These are phyloP conservation scores for Eucidaris tribuloides DNA, from an alignment of 35 echinoderm and acorn worm genomes.

Conservation along the genomic window DNA sequence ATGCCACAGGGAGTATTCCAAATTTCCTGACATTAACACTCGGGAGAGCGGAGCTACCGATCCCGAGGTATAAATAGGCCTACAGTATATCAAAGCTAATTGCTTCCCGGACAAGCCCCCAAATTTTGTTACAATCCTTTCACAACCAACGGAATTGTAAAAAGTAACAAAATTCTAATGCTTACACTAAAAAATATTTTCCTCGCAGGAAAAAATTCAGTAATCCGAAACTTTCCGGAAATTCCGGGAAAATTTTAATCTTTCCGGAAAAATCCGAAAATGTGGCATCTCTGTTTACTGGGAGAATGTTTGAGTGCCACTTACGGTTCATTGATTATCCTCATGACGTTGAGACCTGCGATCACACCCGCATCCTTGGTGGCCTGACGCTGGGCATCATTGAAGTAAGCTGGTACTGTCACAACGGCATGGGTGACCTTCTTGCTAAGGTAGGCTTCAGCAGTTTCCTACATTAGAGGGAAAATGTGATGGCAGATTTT, in stretches of 20 bases:
- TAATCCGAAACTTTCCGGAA: background rate
- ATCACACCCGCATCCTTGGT: no score
- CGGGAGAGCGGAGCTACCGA: background rate
- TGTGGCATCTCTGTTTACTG: background rate
- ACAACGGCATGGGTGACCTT: no score
- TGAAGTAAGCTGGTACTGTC: no score
- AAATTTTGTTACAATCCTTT: background rate
- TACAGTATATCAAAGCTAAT: background rate
- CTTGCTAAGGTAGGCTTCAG: constrained; percentile 26
- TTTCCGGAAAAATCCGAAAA: no score
- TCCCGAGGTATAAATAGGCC: background rate
- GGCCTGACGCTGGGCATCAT: no score
- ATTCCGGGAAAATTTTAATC: no score
- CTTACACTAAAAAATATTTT: no score
- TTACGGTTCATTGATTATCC: constrained; percentile 75
- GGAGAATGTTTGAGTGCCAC: background rate
- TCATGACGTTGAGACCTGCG: constrained; percentile 64
- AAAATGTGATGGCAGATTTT: background rate
- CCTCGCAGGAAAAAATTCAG: background rate
- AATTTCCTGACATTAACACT: no score
- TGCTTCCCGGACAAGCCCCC: no score
- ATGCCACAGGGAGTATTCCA: no score
- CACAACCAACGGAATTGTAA: background rate
- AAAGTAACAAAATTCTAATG: no score
- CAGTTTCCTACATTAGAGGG: constrained; percentile 3